Conservation (phyloP, 1,140 invertebrate genomes). For the Euwallacea fornicatus region DNA sequence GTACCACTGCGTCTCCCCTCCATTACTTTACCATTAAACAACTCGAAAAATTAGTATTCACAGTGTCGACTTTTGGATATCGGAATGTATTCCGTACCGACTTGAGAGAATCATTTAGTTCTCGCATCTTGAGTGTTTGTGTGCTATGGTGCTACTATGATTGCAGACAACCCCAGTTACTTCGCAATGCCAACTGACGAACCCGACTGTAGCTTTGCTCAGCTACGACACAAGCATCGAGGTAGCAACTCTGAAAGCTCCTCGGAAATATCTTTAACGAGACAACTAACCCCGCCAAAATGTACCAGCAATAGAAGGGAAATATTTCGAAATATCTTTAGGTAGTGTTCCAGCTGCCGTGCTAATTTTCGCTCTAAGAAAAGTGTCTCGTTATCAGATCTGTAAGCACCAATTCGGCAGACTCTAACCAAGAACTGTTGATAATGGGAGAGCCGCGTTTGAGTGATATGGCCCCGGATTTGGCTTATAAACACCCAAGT, state of each 20-base stretch:
- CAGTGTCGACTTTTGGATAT: constrained; percentile 25
- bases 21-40: constrained; percentile 8
- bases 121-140: constrained; percentile 14
- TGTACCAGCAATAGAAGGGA: not conserved
- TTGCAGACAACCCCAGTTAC: constrained; percentile 65
- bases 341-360: not conserved
- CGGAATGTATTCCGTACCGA: constrained; percentile 17
- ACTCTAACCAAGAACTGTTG: constrained; percentile 58
- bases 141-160: not conserved
- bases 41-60: constrained; percentile 32
- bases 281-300: constrained; percentile 42
- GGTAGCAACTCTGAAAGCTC: constrained; percentile 33
- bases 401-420: constrained; percentile 58
- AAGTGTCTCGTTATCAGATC: constrained; percentile 53
- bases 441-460: constrained; percentile 60
- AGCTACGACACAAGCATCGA: constrained; percentile 25
- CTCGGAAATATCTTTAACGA: constrained; percentile 42
- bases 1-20: constrained; percentile 11
- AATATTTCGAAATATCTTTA: not conserved
- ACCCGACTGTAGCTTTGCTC: constrained; percentile 12
- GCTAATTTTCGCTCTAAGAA: not conserved
- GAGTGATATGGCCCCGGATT: constrained; percentile 60
- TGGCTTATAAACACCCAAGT: constrained; percentile 49
- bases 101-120: not conserved
- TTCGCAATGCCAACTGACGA: constrained; percentile 56